Base-by-base conservation (phyloP, 2,797 vertebrate species). In the Oceanodroma leucorhoa region DNA sequence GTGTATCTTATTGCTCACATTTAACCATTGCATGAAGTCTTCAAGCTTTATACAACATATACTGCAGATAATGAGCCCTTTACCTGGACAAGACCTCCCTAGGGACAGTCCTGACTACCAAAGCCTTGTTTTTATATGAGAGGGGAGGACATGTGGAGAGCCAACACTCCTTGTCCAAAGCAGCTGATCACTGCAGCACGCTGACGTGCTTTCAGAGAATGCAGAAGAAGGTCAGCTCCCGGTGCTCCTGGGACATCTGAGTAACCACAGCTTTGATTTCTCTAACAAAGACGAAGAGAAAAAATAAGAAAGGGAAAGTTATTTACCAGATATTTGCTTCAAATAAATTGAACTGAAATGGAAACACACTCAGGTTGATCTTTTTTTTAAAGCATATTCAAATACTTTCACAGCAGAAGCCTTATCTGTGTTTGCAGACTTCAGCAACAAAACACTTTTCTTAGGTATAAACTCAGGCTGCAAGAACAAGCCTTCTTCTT, bases 81-180 rank as follows among this genome's bases (percentile, higher is more conserved):
- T 70, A 34, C 6, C 34, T 40, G 22, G 38, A 57, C 45, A 88
- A 83, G 46, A 72, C 15, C 24, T 91, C 58, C 46, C 51, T 22
- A 61, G 46, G 29, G 86, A 89, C 36, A 46, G 41, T 41, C 36
- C 26, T 92, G 88, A 61, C 50, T 54, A 69, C 30, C 10, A 83
- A 64, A 71, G 43, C 20, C 62, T 77, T 87, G 48, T 40, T 73
- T 66, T 32, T 6, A 20, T 17, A 30, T 4, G 5, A 55, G 1
- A 0, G 4, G 6, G 23, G 13, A 80, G 26, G 18, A 69, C 19
- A 53, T 1, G 9, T n/a, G 20, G 46, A 84, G 20, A 45, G 40
- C 20, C 0, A 0, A 41, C 8, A 27, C 7, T 75, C 14, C 26
- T 64, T 23, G 3, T 55, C 32, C 77, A 73, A 89, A 89, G n/a